phyloP scores from a whole-genome alignment of 2,888 invertebrate species.

The Machimus atricapillus region DNA sequence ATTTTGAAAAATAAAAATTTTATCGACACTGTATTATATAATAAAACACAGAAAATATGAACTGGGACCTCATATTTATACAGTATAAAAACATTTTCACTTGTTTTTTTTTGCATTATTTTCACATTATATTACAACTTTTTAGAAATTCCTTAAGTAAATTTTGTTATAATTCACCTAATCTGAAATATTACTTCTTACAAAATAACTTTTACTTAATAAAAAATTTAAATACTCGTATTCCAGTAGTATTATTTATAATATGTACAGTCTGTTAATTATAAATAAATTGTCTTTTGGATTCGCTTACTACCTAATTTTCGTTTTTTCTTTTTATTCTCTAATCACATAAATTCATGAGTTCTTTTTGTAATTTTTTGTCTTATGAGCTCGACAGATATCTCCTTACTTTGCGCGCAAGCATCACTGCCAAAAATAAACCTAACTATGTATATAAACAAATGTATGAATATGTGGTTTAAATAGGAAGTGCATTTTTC shows the following conservation, averaged over 20 bases:
- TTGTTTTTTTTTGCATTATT: not conserved
- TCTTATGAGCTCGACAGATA: conserved; percentile 5
- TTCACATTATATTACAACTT: conserved; percentile 35
- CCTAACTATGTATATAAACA: not conserved
- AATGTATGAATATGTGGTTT: not conserved
- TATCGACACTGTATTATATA: not conserved
- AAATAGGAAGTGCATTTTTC: not conserved
- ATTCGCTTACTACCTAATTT: conserved; percentile 17
- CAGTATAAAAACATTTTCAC: conserved; percentile 37
- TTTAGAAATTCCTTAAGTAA: conserved; percentile 35
- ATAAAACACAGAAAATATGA: not conserved
- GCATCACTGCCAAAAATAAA: not conserved
- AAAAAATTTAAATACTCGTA: conserved; percentile 34
- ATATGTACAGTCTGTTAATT: conserved; percentile 29
- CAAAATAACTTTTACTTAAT: conserved; percentile 19
- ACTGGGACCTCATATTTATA: conserved; percentile 29
- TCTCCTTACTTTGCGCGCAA: not conserved
- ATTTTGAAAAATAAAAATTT: not conserved
- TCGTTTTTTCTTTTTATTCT: conserved; percentile 28
- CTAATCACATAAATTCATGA: conserved; percentile 43
- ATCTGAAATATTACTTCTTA: conserved; percentile 21
- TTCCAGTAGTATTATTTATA: conserved; percentile 32
- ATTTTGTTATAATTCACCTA: conserved; percentile 36
- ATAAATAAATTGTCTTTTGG: conserved; percentile 37
- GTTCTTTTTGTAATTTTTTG: conserved; percentile 32